phyloP scores from a whole-genome alignment of 2,797 vertebrate species.

The Phoxinus dragarum region DNA sequence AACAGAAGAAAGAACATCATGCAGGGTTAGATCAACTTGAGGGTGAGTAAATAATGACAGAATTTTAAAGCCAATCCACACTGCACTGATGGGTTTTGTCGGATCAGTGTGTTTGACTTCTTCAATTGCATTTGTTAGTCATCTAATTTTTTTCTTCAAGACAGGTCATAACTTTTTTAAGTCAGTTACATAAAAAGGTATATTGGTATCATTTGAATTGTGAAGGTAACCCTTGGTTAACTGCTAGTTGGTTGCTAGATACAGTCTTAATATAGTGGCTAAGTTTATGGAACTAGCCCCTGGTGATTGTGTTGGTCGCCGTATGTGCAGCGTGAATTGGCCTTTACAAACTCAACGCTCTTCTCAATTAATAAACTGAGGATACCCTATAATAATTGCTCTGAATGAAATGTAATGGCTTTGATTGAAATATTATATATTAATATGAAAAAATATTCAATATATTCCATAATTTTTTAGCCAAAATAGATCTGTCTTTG shows the following conservation, averaged over 20 bases:
- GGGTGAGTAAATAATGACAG: too few species aligned
- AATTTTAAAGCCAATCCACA: neutral
- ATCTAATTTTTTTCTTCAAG: neutral
- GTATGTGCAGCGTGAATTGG: neutral
- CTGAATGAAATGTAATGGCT: neutral
- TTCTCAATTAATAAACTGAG: neutral
- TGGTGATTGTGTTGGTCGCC: too few species aligned
- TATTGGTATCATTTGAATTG: neutral
- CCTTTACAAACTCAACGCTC: neutral
- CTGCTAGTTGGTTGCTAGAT: too few species aligned
- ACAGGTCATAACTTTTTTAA: too few species aligned
- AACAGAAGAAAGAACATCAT: neutral
- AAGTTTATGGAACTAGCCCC: too few species aligned
- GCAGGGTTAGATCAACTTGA: neutral
- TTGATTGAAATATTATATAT: neutral
- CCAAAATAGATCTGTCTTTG: neutral
- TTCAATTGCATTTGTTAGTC: neutral
- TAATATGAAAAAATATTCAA: neutral
- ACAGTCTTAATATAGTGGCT: neutral
- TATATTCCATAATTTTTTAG: neutral
- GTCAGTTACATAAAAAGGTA: neutral
- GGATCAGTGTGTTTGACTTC: neutral
- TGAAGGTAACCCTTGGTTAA: neutral
- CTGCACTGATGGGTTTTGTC: neutral
- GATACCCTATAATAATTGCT: neutral